A percentile compares a stretch with the other conserved stretches of the same genome.
phyloP scores from a whole-genome alignment of 2,113 vertebrate genomes.

The Etia nguti region DNA sequence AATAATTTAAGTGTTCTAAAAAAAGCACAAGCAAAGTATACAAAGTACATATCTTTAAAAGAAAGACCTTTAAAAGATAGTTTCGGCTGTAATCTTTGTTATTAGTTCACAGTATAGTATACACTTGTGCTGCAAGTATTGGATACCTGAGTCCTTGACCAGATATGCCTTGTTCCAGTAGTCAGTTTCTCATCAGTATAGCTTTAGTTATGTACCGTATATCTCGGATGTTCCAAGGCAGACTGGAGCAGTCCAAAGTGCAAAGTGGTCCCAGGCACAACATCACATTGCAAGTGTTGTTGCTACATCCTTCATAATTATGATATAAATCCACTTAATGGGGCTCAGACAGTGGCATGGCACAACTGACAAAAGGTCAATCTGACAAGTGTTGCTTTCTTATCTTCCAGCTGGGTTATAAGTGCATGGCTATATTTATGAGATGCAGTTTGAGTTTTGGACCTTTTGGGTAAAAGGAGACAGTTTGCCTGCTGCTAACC shows the following conservation, averaged over 20 bases:
- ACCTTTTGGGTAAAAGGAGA: neutral
- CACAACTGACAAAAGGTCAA: neutral
- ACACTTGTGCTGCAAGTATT: neutral
- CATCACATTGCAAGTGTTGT: neutral
- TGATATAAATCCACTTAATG: neutral
- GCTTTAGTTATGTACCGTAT: neutral
- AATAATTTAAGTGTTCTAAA: neutral
- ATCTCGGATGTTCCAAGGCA: neutral
- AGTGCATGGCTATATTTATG: neutral
- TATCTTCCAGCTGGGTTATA: neutral
- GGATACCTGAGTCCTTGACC: neutral
- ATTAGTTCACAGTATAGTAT: neutral
- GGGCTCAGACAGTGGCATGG: neutral
- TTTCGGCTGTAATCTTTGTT: neutral
- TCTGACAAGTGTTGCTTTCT: neutral
- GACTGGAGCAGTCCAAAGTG: neutral
- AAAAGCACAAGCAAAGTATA: neutral
- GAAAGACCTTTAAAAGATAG: neutral
- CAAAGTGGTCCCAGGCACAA: neutral
- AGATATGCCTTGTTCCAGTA: neutral
- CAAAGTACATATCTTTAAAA: neutral
- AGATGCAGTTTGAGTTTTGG: neutral
- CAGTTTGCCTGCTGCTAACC: neutral
- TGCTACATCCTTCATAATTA: neutral
- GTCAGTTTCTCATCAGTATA: neutral